Base-by-base conservation (phyloP, 1,140 invertebrate species). In the Armadillidium nasatum region DNA sequence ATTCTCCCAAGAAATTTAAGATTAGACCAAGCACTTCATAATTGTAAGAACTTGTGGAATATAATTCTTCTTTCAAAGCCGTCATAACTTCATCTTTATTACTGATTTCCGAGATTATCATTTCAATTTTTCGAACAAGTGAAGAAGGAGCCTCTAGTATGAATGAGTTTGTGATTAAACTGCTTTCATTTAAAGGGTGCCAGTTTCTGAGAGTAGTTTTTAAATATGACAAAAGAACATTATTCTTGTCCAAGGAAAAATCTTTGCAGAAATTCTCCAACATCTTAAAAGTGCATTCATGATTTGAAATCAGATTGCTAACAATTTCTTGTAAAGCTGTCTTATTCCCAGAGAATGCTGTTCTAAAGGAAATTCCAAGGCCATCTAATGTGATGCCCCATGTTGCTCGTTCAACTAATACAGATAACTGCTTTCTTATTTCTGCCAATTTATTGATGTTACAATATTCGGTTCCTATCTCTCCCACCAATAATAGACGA, bases 381-480 rank as follows among this genome's bases (percentile, higher is more conserved):
- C 77, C 75, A 43, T 60, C 71, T 45, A 81, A 71, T 10, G 72
- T 72, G 22, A 78, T 79, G 0, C 80, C 80, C 80, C 80, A 81
- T n/a, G 44, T 43, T 44, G 77, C 72, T 78, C 76, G 77, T 60
- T 75, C 77, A 10, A 69, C 22, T 45, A 81, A 46, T 21, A 73
- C 69, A 13, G 74, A 69, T 50, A 81, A 81, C 46, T 79, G 76
- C 33, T 73, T 70, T 67, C 73, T 72, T 1, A 77, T 54, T n/a
- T 81, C 77, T 23, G n/a, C 68, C 7, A 79, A 43, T 13, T 50
- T 60, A 75, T 75, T 22, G 19, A 81, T n/a, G n/a, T 13, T 77
- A 66, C 77, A 78, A n/a, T 73, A 77, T 46, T 78, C 78, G 43
- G n/a, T 75, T 19, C 77, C 80, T 22, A 78, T 22, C 69, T 70